phyloP scores from a whole-genome alignment of 2,888 invertebrate genomes.

The Eupithecia centaureata region DNA sequence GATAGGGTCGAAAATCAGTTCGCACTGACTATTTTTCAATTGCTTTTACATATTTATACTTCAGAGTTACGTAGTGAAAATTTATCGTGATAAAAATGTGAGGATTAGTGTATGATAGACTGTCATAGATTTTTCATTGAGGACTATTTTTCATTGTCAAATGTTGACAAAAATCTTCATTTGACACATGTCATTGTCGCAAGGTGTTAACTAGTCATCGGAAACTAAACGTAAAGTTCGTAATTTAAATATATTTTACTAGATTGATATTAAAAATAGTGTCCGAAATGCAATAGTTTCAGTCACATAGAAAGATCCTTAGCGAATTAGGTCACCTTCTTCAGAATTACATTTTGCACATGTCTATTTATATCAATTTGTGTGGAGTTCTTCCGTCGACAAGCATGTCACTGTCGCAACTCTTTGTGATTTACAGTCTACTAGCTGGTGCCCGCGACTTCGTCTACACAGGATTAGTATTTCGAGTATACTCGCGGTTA shows the following conservation, averaged over 20 bases:
- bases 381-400: conserved; percentile 10
- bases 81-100: neutral
- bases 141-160: neutral
- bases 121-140: neutral
- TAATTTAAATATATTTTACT: neutral
- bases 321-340: neutral
- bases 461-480: too few species aligned
- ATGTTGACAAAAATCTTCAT: too few species aligned
- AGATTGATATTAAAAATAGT: neutral
- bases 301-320: neutral
- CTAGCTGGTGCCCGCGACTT: too few species aligned
- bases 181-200: too few species aligned
- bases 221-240: neutral
- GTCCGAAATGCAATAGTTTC: neutral
- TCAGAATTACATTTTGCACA: neutral
- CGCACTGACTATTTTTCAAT: conserved; percentile 16
- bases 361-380: neutral
- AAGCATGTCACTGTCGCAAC: neutral
- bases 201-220: neutral
- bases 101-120: neutral
- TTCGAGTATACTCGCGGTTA: too few species aligned
- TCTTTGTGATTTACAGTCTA: conserved; percentile 3
- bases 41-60: conserved; percentile 17
- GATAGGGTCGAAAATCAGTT: conserved; percentile 2
- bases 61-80: neutral